Base-by-base conservation (phyloP, 2,113 vertebrate genomes). In the Labeo rohita region DNA sequence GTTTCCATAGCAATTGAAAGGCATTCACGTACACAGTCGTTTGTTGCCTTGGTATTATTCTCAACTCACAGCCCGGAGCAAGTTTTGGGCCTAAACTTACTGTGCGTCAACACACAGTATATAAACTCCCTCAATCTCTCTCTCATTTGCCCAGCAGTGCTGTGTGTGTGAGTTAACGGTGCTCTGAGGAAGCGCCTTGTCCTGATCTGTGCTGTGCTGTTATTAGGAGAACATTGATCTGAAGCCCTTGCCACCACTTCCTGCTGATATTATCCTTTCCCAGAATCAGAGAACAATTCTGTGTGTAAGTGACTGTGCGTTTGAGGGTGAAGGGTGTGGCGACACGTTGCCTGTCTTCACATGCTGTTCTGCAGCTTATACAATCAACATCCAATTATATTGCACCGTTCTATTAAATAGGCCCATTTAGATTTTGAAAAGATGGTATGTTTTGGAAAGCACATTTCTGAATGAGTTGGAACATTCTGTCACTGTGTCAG, bases 1-100 rank as follows among this genome's bases (percentile, higher is more conserved):
- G 70, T 91, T 91, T 91, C 88, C 91, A 77, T 85, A 74, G 89
- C 91, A 92, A 94, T 92, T 86, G 90, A 94, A 89, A 89, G 87
- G 88, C 84, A 87, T 84, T 85, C 90, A 85, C 70, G 18, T 23
- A 63, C 56, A 88, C 86, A 86, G 88, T 85, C 85, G 73, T 88
- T 90, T 91, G 90, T 84, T 92, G 75, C 54, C 63, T 23, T 78
- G 13, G 52, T 59, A 49, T 80, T 87, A 72, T 86, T 61, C 81
- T 66, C 28, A 79, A 73, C 54, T 79, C 18, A 11, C 81, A 39
- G 47, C 50, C 66, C 56, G 47, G 66, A 83, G 79, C 61, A 82
- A 36, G 63, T 82, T 73, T 80, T 54, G 50, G 21, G 34, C n/a
- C 80, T 61, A 50, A 70, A 82, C 80, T 52, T 70, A 39, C 47